Evolutionary conservation across 2,113 vertebrate genomes (phyloP).

Genomic region (Euleptes europaea): DNA sequence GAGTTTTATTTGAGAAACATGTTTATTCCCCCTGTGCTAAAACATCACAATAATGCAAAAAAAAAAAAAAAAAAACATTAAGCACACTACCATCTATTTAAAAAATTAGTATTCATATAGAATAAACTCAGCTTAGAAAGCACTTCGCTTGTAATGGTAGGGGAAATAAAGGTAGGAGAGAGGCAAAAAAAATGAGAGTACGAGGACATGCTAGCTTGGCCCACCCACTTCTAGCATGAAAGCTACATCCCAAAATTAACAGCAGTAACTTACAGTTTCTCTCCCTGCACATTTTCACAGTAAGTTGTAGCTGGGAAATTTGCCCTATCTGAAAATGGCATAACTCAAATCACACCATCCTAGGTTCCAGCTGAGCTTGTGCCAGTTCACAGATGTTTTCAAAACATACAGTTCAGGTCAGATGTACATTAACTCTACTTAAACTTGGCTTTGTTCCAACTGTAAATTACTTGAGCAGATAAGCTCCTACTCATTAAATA

Average conservation of each 20-base stretch:
- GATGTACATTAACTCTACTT: background rate
- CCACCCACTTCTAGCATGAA: background rate
- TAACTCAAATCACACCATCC: slow-evolving; percentile 23
- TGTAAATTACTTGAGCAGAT: slow-evolving; percentile 24
- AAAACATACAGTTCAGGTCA: slow-evolving; percentile 17
- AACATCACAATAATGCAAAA: too few relatives aligned
- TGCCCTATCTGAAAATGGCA: slow-evolving; percentile 6
- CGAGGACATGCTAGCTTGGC: background rate
- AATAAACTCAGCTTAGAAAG: too few relatives aligned
- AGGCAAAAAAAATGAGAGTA: too few relatives aligned
- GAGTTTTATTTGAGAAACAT: too few relatives aligned
- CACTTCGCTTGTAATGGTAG: too few relatives aligned
- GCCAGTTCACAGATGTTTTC: slow-evolving; percentile 29
- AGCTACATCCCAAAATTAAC: background rate
- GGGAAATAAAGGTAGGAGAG: too few relatives aligned
- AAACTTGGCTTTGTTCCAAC: background rate
- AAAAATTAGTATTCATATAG: too few relatives aligned
- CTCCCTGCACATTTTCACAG: background rate
- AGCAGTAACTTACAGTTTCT: background rate
- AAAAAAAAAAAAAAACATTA: too few relatives aligned
- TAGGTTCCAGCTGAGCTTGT: slow-evolving; percentile 7
- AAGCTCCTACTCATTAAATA: slow-evolving; percentile 11
- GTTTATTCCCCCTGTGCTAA: too few relatives aligned
- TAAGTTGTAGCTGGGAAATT: slow-evolving; percentile 11
- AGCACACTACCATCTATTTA: too few relatives aligned